Conservation (phyloP, 2,113 vertebrate genomes). For the Dromiciops gliroides region DNA sequence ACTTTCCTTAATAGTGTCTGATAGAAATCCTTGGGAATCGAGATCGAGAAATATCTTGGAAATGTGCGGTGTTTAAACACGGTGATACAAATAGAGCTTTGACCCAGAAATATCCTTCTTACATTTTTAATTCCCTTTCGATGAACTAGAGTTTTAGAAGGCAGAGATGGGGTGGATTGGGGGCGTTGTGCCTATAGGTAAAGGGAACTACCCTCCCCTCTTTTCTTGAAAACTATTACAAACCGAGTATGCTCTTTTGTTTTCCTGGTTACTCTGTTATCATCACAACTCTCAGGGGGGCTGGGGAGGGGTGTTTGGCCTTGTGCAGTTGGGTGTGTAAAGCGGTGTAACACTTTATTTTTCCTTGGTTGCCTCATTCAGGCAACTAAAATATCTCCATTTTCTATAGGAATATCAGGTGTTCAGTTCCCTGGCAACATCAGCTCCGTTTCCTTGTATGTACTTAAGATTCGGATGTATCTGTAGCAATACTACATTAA, state of each 20-base stretch:
- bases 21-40: neutral
- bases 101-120: neutral
- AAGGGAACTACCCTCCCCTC: neutral
- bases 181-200: neutral
- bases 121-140: neutral
- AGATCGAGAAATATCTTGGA: neutral
- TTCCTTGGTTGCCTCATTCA: neutral
- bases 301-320: neutral
- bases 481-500: neutral
- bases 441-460: neutral
- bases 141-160: neutral
- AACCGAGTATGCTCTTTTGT: neutral
- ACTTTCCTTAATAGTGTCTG: neutral
- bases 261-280: neutral
- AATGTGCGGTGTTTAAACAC: neutral
- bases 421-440: neutral
- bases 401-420: neutral
- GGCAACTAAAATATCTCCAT: neutral
- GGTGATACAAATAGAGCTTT: neutral
- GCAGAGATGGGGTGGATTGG: rapidly evolving
- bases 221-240: neutral
- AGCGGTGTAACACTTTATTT: neutral
- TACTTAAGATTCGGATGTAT: slow-evolving; percentile 1
- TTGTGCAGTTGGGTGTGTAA: neutral
- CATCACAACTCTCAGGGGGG: neutral